These are phyloP conservation scores for Cotesia congregata DNA, from an alignment of 2,888 invertebrate species.

Conservation along the genomic window DNA sequence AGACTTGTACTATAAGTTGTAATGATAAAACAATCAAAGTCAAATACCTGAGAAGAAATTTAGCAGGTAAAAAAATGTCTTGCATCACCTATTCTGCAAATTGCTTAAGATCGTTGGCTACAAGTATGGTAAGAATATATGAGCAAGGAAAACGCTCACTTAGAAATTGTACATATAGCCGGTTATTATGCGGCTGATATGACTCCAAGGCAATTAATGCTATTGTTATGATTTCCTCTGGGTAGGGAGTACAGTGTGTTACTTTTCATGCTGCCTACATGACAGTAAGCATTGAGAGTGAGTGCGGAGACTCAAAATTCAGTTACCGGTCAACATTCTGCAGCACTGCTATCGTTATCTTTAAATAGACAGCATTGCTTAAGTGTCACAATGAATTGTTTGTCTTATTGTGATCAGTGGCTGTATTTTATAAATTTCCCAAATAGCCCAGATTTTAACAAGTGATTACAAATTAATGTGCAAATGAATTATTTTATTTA, in stretches of 20 bases:
- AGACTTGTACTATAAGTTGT: neutral
- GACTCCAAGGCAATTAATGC: slow-evolving; percentile 66
- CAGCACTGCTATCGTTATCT: neutral
- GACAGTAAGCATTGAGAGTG: slow-evolving; percentile 47
- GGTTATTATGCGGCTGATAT: slow-evolving; percentile 67
- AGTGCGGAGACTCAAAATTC: slow-evolving; percentile 44
- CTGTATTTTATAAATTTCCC: neutral
- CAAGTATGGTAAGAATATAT: neutral
- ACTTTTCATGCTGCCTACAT: slow-evolving; percentile 48
- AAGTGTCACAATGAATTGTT: neutral
- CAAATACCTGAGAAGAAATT: neutral
- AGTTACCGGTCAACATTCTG: slow-evolving; percentile 9
- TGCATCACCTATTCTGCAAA: neutral
- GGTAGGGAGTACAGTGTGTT: slow-evolving; percentile 56
- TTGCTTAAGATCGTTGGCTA: neutral
- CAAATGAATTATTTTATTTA: neutral
- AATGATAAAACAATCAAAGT: neutral
- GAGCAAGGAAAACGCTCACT: slow-evolving; percentile 29
- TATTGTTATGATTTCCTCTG: slow-evolving; percentile 67
- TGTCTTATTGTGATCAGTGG: neutral
- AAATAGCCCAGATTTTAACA: neutral
- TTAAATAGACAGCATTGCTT: no score
- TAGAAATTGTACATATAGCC: slow-evolving; percentile 44
- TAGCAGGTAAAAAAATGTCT: neutral
- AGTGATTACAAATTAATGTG: neutral